Percentiles rank a stretch among this genome's conserved stretches.
Evolutionary conservation across 37 sponge, comb jelly and placozoan species (phyloP).

Genomic region (Hexactinellida sp.): DNA sequence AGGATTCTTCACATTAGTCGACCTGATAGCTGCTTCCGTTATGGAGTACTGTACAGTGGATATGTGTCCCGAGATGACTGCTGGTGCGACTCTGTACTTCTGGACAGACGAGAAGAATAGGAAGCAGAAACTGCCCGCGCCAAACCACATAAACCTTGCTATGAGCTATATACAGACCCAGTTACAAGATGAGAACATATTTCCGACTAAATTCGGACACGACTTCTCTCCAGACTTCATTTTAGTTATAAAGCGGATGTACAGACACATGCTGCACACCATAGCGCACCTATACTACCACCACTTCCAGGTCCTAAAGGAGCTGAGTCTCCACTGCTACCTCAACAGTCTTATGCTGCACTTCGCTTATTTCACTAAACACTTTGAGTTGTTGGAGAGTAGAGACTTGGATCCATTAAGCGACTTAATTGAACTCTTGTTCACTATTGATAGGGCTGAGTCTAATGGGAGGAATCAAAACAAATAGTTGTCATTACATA

Average conservation of each 20-base stretch:
- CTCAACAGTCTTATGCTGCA: conserved; percentile 74
- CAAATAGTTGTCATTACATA: background rate
- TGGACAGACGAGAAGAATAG: conserved; percentile 52
- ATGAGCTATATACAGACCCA: conserved; percentile 55
- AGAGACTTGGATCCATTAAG: conserved; percentile 50
- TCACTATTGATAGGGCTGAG: conserved; percentile 29
- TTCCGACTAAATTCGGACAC: conserved; percentile 75
- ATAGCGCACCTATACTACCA: conserved; percentile 77
- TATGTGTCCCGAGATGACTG: conserved; percentile 12
- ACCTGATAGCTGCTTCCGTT: background rate
- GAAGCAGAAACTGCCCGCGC: conserved; percentile 38
- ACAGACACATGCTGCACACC: conserved; percentile 57
- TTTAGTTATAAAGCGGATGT: conserved; percentile 48
- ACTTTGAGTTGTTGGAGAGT: conserved; percentile 53
- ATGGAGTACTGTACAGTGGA: background rate
- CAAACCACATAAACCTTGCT: conserved; percentile 54
- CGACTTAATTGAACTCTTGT: conserved; percentile 43
- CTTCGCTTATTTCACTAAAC: conserved; percentile 66
- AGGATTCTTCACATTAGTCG: background rate
- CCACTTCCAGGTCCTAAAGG: conserved; percentile 42
- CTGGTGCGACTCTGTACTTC: conserved; percentile 27
- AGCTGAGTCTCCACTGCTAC: conserved; percentile 35
- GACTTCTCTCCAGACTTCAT: conserved; percentile 61
- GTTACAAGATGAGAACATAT: conserved; percentile 41
- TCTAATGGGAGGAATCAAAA: background rate